Base-by-base conservation (phyloP, 2,888 invertebrate genomes). In the Isotomurus palustris region DNA sequence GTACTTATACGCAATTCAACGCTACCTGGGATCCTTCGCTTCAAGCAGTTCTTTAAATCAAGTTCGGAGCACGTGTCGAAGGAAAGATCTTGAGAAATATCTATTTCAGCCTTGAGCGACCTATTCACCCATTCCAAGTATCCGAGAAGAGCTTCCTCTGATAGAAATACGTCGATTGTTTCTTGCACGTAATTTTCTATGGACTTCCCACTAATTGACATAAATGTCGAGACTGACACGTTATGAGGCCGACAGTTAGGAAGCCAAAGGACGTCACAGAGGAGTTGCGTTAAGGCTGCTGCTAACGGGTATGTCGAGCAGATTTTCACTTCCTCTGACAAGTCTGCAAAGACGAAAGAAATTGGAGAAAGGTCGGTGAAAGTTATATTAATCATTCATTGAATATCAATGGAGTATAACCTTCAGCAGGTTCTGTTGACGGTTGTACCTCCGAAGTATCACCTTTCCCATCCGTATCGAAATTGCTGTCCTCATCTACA, bases 211-310 rank as follows among this genome's bases (percentile, higher is more conserved):
- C 67, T 67, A 22, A 70, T 66, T 38, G 68, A 64, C 61, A 70
- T 62, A 56, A 70, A 68, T 12, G 70, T 65, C 1, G 66, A 59
- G 5, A 70, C 64, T 10, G 70, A 68, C 21, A 67, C 64, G 19
- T 64, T 53, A 35, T 70, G 68, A 51, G 70, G 70, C 25, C 68
- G 58, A 53, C 68, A 68, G 28, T 65, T 62, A 21, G 66, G 68
- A 19, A 70, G 58, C 70, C 70, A 70, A 0, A 70, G 47, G 14
- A 70, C 68, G 43, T 70, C 70, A 53, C 70, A 70, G 8, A 70
- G 56, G 1, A 70, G 56, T 43, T 68, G 66, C 10, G 67, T 68
- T 43, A 66, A 49, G 17, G 65, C 60, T 43, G 66, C 60, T n/a
- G 70, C 70, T 24, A 70, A 48, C 12, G 70, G 70, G 43, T 68